These are phyloP conservation scores for Hemistola chrysoprasaria DNA, from an alignment of 2,888 invertebrate genomes.

Conservation along the genomic window DNA sequence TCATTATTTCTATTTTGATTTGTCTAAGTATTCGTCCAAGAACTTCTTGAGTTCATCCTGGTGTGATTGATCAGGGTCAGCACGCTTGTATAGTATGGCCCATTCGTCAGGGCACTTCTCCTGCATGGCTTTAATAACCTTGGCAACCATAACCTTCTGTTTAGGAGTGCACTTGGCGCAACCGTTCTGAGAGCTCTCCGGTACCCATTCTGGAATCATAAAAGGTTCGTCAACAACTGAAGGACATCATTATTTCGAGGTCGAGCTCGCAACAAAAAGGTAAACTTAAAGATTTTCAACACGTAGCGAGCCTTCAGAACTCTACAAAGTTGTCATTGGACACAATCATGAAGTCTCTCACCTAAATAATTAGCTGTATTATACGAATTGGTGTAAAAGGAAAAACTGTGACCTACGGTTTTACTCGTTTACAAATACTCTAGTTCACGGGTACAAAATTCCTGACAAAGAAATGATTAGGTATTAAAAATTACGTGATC, in stretches of 20 bases:
- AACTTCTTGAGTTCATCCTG: constrained; percentile 74
- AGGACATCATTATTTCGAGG: constrained; percentile 26
- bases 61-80: constrained; percentile 84
- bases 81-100: constrained; percentile 81
- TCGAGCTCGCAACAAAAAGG: constrained; percentile 26
- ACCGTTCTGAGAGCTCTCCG: constrained; percentile 45
- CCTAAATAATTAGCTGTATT: too few species aligned
- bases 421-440: too few species aligned
- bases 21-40: constrained; percentile 29
- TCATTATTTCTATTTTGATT: neutral
- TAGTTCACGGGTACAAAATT: too few species aligned
- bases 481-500: too few species aligned
- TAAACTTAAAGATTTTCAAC: constrained; percentile 22
- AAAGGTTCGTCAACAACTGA: constrained; percentile 23
- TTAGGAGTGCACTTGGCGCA: constrained; percentile 85
- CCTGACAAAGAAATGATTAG: too few species aligned
- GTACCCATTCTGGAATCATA: constrained; percentile 42
- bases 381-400: too few species aligned
- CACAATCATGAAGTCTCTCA: too few species aligned
- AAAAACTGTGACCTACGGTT: too few species aligned
- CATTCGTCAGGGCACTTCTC: constrained; percentile 83
- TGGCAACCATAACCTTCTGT: constrained; percentile 76
- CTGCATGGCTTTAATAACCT: constrained; percentile 82
- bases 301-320: constrained; percentile 3
- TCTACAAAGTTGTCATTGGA: neutral